A percentile compares a stretch with the other conserved stretches of the same genome.
Conservation (phyloP, 1,140 invertebrate species). For the Heliconius hermathena region DNA sequence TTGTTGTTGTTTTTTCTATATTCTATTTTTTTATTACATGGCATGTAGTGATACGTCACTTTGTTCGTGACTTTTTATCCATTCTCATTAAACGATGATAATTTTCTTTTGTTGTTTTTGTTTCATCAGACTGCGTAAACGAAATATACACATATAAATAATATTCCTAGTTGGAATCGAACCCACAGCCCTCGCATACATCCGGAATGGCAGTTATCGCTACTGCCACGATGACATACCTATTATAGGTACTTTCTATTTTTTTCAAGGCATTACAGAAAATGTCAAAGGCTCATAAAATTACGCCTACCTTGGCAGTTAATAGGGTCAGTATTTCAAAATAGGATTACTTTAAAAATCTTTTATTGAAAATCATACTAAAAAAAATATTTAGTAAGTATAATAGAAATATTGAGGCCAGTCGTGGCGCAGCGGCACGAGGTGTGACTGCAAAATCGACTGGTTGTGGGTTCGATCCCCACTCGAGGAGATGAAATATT, state of each 20-base stretch:
- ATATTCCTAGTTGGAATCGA: neutral
- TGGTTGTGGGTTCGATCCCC: too few relatives aligned
- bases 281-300: neutral
- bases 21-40: neutral
- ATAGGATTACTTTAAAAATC: neutral
- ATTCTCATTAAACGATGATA: too few relatives aligned
- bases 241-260: conserved; percentile 6
- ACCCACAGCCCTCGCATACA: neutral
- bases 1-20: conserved; percentile 36
- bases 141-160: neutral
- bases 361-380: too few relatives aligned
- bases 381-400: too few relatives aligned
- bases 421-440: too few relatives aligned
- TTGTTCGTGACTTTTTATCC: neutral
- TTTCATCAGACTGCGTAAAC: neutral
- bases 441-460: too few relatives aligned
- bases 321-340: neutral
- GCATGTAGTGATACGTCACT: too few relatives aligned
- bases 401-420: too few relatives aligned
- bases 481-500: too few relatives aligned
- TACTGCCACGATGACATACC: neutral
- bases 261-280: conserved; percentile 14
- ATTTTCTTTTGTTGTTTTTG: too few relatives aligned
- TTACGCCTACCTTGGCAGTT: conserved; percentile 1
- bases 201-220: too few relatives aligned